Evolutionary conservation across 2,888 invertebrate species (phyloP).

Genomic region (Electrophaes corylata): DNA sequence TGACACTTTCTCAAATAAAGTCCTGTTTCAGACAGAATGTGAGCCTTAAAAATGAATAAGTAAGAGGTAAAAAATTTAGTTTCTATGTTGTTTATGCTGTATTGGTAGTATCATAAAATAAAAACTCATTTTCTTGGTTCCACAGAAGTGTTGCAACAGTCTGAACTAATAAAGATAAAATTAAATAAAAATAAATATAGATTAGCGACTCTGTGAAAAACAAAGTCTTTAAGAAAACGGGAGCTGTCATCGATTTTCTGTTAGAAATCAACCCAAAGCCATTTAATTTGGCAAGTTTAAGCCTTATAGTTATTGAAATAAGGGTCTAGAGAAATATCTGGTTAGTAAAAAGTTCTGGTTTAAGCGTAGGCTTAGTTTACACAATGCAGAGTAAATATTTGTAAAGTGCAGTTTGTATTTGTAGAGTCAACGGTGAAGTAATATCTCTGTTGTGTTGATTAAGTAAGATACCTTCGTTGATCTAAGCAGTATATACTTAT

Average conservation of each 20-base stretch:
- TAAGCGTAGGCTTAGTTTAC: slow-evolving; percentile 59
- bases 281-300: slow-evolving; percentile 23
- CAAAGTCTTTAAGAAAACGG: slow-evolving; percentile 65
- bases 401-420: slow-evolving; percentile 37
- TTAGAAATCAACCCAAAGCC: slow-evolving; percentile 16
- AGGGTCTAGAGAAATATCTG: slow-evolving; percentile 18
- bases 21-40: too few species aligned
- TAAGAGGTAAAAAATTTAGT: too few species aligned
- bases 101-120: too few species aligned
- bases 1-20: too few species aligned
- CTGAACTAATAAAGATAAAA: slow-evolving; percentile 33
- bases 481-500: background rate
- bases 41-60: too few species aligned
- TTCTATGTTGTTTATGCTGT: too few species aligned
- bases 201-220: slow-evolving; percentile 68
- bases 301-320: slow-evolving; percentile 28
- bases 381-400: slow-evolving; percentile 71
- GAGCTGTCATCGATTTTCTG: slow-evolving; percentile 57
- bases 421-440: slow-evolving; percentile 59
- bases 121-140: too few species aligned
- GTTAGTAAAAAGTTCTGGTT: slow-evolving; percentile 45
- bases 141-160: too few species aligned
- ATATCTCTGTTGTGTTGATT: slow-evolving; percentile 49
- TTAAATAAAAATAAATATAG: slow-evolving; percentile 51
- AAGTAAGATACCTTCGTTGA: background rate